Evolutionary conservation across 2,888 invertebrate genomes (phyloP), one percentile per base, ranked within the genome.

Genomic region (Eilema sororculum): DNA sequence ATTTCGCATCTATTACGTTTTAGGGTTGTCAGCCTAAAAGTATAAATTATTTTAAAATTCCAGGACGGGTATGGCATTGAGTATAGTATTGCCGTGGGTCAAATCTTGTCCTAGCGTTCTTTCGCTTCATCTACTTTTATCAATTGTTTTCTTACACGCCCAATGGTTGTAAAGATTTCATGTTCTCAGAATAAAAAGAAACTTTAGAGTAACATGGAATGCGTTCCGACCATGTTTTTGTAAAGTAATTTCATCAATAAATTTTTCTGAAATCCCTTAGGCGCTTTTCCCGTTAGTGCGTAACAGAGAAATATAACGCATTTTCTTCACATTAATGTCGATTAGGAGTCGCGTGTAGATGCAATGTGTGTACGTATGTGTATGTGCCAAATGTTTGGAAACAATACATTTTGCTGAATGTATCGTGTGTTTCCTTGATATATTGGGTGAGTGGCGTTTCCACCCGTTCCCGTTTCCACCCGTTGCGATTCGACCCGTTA

Each of bases 371-470:
- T 62, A 66, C 63, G 16, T 56, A 56, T 72, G 69, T 69, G 68
- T 56, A 56, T 72, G 69, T 69, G 68, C 69, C 60, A 72, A 75
- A 76, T 76, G 67, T 74, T 69, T 60, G 68, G 76, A 69, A 71
- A 75, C 72, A 73, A 77, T 75, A 79, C 67, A 71, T 79, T 78
- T 73, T 73, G 24, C 56, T 37, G 70, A 69, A 80, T 80, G 76
- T 80, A 82, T 82, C 66, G 71, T 68, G 61, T 61, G 66, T 64
- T 67, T 67, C 52, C n/a, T 71, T 79, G 76, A 78, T 80, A 76
- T 76, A 82, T 80, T 71, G 64, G 71, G 71, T 77, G 73, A 72
- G 72, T 68, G 75, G n/a, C n/a, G n/a, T n/a, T n/a, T n/a, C n/a
- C n/a, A n/a, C n/a, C n/a, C n/a, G n/a, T n/a, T n/a, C n/a, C n/a